Conservation (phyloP, 2,113 vertebrate species). For the Chaetura pelagica region DNA sequence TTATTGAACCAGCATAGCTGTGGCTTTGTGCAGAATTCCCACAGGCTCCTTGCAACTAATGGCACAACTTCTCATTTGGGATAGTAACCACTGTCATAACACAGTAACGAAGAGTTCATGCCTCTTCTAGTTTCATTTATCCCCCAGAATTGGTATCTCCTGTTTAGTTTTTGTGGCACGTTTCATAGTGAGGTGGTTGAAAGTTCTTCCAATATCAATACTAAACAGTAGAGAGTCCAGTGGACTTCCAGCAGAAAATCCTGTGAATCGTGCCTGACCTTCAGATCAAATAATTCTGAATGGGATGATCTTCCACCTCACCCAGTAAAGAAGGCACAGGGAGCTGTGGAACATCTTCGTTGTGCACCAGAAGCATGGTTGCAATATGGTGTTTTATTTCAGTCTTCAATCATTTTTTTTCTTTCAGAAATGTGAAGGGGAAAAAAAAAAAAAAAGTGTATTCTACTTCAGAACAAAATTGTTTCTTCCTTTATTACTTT, state of each 20-base stretch:
- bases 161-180: background rate
- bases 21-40: background rate
- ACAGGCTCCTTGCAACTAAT: background rate
- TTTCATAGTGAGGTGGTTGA: background rate
- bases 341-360: background rate
- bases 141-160: background rate
- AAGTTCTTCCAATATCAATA: background rate
- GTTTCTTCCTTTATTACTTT: constrained; percentile 16
- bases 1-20: background rate
- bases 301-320: background rate
- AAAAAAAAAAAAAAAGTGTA: background rate
- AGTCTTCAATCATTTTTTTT: background rate
- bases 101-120: background rate
- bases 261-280: background rate
- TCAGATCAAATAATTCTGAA: background rate
- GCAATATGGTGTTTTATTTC: background rate
- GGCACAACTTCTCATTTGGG: background rate
- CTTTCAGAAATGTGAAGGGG: background rate
- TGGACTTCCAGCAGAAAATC: background rate
- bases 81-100: background rate
- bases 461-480: background rate
- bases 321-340: background rate
- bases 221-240: background rate
- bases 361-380: background rate
- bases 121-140: background rate